Percentiles rank a stretch among this genome's conserved stretches.
These are phyloP conservation scores for Lasioglossum lativentre DNA, from an alignment of 2,888 invertebrate genomes.

Conservation along the genomic window DNA sequence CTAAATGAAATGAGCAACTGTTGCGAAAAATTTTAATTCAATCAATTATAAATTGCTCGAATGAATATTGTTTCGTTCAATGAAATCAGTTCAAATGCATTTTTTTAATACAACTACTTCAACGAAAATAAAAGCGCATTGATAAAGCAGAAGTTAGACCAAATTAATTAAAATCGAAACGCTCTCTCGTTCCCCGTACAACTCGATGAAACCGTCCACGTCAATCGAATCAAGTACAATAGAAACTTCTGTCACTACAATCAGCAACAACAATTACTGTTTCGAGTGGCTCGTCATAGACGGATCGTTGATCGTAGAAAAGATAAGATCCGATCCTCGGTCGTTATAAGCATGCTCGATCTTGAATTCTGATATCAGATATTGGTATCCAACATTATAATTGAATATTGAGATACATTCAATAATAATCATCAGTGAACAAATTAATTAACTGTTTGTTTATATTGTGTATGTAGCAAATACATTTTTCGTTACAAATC, in stretches of 20 bases:
- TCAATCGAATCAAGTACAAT: not conserved
- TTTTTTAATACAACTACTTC: constrained; percentile 18
- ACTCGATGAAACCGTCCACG: not conserved
- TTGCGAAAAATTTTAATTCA: not conserved
- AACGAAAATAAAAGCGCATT: not conserved
- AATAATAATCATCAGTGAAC: no score
- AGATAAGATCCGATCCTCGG: not conserved
- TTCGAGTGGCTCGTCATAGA: not conserved
- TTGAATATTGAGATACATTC: no score
- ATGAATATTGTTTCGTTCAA: not conserved
- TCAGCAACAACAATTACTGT: not conserved
- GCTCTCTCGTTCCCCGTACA: not conserved
- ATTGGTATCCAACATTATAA: no score
- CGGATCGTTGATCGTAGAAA: not conserved
- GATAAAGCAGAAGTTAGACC: not conserved
- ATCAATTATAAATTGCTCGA: not conserved
- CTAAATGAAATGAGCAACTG: not conserved
- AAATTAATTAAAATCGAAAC: constrained; percentile 1
- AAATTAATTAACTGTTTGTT: no score
- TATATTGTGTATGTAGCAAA: no score
- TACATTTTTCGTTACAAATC: no score
- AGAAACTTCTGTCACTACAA: constrained; percentile 1
- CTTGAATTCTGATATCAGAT: no score
- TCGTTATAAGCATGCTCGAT: not conserved
- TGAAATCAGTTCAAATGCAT: not conserved